These are phyloP conservation scores for Parazoanthus darwini DNA, from an alignment of 92 coral and sea anemone species.

Conservation along the genomic window DNA sequence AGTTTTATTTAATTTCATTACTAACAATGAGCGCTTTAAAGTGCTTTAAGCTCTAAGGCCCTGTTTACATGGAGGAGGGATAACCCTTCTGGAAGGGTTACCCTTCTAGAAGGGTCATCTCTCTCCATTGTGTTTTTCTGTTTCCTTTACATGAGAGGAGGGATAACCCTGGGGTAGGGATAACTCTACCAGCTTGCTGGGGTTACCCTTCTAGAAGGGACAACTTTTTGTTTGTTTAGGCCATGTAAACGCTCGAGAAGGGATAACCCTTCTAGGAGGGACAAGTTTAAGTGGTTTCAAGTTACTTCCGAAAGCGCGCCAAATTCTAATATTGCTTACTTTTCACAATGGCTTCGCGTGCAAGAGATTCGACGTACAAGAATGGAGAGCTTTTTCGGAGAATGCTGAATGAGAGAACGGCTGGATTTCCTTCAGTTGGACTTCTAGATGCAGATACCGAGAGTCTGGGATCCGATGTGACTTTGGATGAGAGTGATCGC, in stretches of 20 bases:
- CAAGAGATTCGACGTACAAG: no score
- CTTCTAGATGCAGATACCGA: conserved; percentile 14
- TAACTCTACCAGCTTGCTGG: no score
- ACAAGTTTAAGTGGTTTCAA: conserved; percentile 9
- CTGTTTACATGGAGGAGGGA: background rate
- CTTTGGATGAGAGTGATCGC: conserved; percentile 1
- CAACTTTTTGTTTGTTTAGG: no score
- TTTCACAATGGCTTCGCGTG: no score
- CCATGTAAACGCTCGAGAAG: background rate
- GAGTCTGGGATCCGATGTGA: conserved; percentile 15
- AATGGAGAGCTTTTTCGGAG: background rate
- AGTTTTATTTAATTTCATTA: no score
- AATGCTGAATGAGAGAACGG: conserved; percentile 15
- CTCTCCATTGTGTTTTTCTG: no score
- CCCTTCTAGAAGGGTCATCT: background rate
- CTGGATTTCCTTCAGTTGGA: conserved; percentile 7
- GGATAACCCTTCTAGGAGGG: background rate
- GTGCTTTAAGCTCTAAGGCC: background rate
- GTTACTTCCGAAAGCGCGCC: conserved; percentile 27
- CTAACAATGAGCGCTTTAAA: no score
- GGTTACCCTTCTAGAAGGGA: no score
- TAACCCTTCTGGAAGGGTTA: background rate
- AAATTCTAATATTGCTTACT: background rate
- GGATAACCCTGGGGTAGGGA: no score
- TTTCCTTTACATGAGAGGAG: no score